Evolutionary conservation across 1,140 invertebrate species (phyloP).

Genomic region (Drosophila mauritiana): DNA sequence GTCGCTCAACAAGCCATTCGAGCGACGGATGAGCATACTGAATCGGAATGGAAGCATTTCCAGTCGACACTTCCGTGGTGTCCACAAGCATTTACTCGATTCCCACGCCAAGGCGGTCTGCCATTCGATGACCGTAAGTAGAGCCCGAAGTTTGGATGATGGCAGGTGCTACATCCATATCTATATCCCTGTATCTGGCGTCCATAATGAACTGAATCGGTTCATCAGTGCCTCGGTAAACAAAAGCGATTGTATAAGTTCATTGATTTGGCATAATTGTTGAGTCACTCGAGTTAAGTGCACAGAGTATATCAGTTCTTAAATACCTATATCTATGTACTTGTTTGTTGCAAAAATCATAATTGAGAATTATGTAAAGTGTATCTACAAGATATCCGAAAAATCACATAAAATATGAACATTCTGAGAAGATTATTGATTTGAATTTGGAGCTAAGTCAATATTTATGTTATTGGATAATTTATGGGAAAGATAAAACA

Average conservation of each 20-base stretch:
- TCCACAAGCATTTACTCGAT: constrained; percentile 91
- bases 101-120: constrained; percentile 89
- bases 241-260: constrained; percentile 48
- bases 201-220: neutral
- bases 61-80: constrained; percentile 87
- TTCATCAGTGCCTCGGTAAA: constrained; percentile 25
- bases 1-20: constrained; percentile 57
- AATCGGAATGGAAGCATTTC: constrained; percentile 81
- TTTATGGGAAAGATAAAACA: neutral
- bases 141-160: neutral
- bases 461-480: constrained; percentile 3
- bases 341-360: constrained; percentile 3
- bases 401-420: neutral
- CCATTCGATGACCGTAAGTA: constrained; percentile 91
- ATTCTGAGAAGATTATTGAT: neutral
- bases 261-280: constrained; percentile 38
- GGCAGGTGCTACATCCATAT: neutral
- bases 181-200: neutral
- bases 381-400: neutral
- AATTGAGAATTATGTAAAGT: neutral
- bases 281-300: constrained; percentile 29
- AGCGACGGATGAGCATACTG: constrained; percentile 64
- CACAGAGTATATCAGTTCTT: constrained; percentile 12
- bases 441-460: constrained; percentile 3
- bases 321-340: constrained; percentile 22